Evolutionary conservation across 1,140 invertebrate species (phyloP), one percentile per base, ranked within the genome.

Genomic region (Heliothis virescens): DNA sequence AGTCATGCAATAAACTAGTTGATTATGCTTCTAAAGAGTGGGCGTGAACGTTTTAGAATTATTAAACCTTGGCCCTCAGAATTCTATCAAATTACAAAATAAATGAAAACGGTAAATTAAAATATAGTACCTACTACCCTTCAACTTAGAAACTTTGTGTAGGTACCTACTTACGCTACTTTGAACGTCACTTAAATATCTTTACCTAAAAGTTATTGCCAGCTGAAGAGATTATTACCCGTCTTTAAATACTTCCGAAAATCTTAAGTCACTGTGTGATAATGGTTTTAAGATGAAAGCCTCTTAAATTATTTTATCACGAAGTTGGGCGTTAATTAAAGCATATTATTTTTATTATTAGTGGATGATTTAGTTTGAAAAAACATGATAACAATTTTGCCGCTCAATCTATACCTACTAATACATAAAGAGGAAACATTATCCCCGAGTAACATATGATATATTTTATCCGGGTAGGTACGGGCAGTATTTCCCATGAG

Each of bases 201-300:
- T 74, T 74, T n/a, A n/a, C n/a, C n/a, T 60, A 41, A 47, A 74
- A 60, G 10, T 60, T 18, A 21, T 18, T 47, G 15, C 53, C 9
- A 16, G 3, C 53, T 48, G 26, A 57, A 57, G 53, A 41, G n/a
- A 73, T 50, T 52, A 50, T 26, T 71, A 71, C 72, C 16, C 15
- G 34, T 47, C 55, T 74, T 57, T 57, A 74, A 74, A 65, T 74
- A 60, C 72, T 74, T 59, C 12, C 0, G 1, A 78, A 79, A 80
- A 75, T 75, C 48, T 67, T 21, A 18, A 80, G 75, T 80, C 79
- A 83, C 21, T 67, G 48, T 53, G 4, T 29, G 59, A 76, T 79
- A 69, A 79, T 59, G 74, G 78, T 78, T 80, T 73, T 83, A 73
- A 69, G 48, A 78, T 80, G 74, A 82, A 53, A 53, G 72, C 5